phyloP scores from a whole-genome alignment of 1,140 invertebrate species.

The Euwallacea fornicatus region DNA sequence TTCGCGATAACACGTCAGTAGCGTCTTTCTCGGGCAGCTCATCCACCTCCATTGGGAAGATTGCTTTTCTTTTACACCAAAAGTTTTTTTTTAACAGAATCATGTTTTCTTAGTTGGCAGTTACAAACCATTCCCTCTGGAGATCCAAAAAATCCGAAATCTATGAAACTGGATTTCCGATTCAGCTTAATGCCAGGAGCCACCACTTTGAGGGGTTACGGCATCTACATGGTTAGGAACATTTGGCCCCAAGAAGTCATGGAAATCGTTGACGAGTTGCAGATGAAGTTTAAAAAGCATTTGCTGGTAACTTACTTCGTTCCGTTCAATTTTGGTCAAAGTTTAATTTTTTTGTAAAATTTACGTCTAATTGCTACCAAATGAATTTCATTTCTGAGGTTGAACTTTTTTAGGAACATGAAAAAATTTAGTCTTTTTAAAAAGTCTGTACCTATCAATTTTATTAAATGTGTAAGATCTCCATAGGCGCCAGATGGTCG shows the following conservation, averaged over 20 bases:
- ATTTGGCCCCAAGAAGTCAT: conserved; percentile 45
- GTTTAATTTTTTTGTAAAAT: no score
- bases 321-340: no score
- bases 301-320: background rate
- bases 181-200: conserved; percentile 47
- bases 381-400: no score
- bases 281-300: conserved; percentile 4
- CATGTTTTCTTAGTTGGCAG: conserved; percentile 47
- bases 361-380: no score
- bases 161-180: conserved; percentile 47
- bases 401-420: no score
- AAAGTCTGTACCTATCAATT: no score
- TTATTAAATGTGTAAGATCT: no score
- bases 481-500: no score
- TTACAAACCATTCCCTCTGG: conserved; percentile 45
- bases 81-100: background rate
- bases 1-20: no score
- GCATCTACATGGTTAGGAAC: conserved; percentile 44
- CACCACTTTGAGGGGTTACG: conserved; percentile 49
- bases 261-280: conserved; percentile 36
- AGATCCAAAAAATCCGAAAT: conserved; percentile 26
- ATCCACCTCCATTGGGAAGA: background rate
- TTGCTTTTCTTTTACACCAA: background rate
- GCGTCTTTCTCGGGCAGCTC: no score
- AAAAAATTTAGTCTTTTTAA: no score